These are phyloP conservation scores for Myripristis jacobus DNA, from an alignment of 2,797 vertebrate species.

Conservation along the genomic window DNA sequence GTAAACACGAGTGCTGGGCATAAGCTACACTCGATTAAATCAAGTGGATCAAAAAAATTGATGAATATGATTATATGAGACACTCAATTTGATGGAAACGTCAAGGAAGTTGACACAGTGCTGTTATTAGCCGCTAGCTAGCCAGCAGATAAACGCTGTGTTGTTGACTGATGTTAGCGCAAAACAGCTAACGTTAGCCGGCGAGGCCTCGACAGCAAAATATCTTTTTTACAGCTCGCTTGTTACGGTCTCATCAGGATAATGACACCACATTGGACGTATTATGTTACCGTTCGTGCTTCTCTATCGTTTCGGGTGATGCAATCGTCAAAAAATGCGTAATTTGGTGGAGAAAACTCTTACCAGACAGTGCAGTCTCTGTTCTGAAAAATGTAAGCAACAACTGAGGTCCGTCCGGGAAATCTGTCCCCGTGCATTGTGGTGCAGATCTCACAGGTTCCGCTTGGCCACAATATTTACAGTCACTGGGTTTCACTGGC, in stretches of 20 bases:
- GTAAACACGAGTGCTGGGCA: too few species aligned
- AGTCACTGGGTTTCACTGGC: background rate
- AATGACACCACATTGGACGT: rapidly evolving
- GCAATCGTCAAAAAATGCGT: rapidly evolving
- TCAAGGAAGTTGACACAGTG: constrained; percentile 52
- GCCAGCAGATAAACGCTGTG: constrained; percentile 32
- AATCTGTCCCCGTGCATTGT: constrained; percentile 55
- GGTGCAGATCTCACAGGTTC: constrained; percentile 44
- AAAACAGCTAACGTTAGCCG: constrained; percentile 56
- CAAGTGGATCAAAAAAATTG: background rate
- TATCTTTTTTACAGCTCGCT: background rate
- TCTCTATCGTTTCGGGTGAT: rapidly evolving
- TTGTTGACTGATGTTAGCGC: constrained; percentile 44
- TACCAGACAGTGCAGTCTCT: constrained; percentile 63
- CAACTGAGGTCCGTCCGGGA: constrained; percentile 57
- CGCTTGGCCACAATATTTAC: constrained; percentile 9
- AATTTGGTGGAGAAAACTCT: constrained; percentile 54
- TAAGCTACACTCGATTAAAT: background rate
- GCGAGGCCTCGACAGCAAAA: constrained; percentile 39
- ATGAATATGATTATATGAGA: too few species aligned
- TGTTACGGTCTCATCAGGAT: background rate
- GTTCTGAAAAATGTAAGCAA: constrained; percentile 48
- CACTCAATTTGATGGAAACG: background rate
- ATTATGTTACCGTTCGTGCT: rapidly evolving
- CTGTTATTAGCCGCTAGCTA: constrained; percentile 52